These are phyloP conservation scores for Amphipoea oculea DNA, from an alignment of 2,888 invertebrate genomes.

Conservation along the genomic window DNA sequence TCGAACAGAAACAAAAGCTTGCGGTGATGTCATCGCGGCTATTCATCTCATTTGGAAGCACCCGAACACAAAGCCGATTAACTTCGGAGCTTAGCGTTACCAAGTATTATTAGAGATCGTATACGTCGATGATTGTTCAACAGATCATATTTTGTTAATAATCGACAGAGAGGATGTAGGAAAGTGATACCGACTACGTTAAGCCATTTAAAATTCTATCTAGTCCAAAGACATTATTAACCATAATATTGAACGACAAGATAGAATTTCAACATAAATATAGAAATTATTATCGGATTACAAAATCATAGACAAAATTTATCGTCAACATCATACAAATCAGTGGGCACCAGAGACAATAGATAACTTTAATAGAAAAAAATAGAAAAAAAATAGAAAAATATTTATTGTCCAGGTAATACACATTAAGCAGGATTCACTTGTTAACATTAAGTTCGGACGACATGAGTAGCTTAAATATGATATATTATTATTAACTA, in stretches of 20 bases:
- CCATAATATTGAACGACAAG: not conserved
- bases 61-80: slow-evolving; percentile 38
- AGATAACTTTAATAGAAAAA: slow-evolving; percentile 44
- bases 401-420: too few species aligned
- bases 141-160: not conserved
- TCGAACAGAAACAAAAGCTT: slow-evolving; percentile 49
- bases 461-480: too few species aligned
- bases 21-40: slow-evolving; percentile 47
- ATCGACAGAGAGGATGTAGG: not conserved
- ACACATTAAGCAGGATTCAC: too few species aligned
- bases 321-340: slow-evolving; percentile 34
- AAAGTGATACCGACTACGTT: not conserved
- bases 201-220: not conserved
- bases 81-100: slow-evolving; percentile 7
- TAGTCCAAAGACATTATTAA: not conserved
- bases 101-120: not conserved
- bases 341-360: slow-evolving; percentile 40
- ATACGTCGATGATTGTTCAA: not conserved
- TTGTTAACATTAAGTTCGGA: too few species aligned
- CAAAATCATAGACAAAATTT: slow-evolving; percentile 28
- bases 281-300: slow-evolving; percentile 16
- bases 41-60: slow-evolving; percentile 29
- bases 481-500: too few species aligned
- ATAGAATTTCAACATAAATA: slow-evolving; percentile 8
- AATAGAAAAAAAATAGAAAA: too few species aligned